These are phyloP conservation scores for Abscondita cerata DNA, from an alignment of 2,888 invertebrate genomes.

Conservation along the genomic window DNA sequence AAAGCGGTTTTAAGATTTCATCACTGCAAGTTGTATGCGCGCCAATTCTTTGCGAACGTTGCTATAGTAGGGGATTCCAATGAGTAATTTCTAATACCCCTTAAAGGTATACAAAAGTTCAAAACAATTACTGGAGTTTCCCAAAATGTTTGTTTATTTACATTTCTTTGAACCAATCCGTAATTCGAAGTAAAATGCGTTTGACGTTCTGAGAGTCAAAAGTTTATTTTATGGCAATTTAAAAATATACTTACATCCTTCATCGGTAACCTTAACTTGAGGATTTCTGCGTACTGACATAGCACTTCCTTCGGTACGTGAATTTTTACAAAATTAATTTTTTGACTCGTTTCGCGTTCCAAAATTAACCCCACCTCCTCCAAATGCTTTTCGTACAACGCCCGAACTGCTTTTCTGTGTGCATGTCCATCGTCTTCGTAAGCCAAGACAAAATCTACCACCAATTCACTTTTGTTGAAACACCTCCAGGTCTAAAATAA, in stretches of 20 bases:
- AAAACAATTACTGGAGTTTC: too few relatives aligned
- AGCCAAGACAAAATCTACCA: constrained; percentile 70
- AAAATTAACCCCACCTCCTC: constrained; percentile 66
- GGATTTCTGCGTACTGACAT: constrained; percentile 75
- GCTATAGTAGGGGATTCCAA: too few relatives aligned
- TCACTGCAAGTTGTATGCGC: too few relatives aligned
- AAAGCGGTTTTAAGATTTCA: too few relatives aligned
- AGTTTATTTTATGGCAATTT: too few relatives aligned
- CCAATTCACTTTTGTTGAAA: constrained; percentile 62
- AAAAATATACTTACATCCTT: constrained; percentile 67
- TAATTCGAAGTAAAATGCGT: too few relatives aligned
- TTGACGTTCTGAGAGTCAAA: too few relatives aligned
- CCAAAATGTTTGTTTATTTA: too few relatives aligned
- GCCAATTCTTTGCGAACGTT: too few relatives aligned
- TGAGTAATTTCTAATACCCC: too few relatives aligned
- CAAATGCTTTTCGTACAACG: constrained; percentile 68
- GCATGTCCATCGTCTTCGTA: constrained; percentile 56
- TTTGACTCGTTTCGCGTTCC: constrained; percentile 68
- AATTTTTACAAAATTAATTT: constrained; percentile 74
- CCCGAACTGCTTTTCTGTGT: constrained; percentile 58
- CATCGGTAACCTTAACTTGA: constrained; percentile 80
- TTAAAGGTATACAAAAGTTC: too few relatives aligned
- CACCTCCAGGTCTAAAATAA: constrained; percentile 60
- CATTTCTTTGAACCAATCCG: too few relatives aligned
- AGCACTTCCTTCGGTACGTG: constrained; percentile 76